Evolutionary conservation across 2,113 vertebrate species (phyloP), one percentile per base, ranked within the genome.

Genomic region (Pheucticus melanocephalus): DNA sequence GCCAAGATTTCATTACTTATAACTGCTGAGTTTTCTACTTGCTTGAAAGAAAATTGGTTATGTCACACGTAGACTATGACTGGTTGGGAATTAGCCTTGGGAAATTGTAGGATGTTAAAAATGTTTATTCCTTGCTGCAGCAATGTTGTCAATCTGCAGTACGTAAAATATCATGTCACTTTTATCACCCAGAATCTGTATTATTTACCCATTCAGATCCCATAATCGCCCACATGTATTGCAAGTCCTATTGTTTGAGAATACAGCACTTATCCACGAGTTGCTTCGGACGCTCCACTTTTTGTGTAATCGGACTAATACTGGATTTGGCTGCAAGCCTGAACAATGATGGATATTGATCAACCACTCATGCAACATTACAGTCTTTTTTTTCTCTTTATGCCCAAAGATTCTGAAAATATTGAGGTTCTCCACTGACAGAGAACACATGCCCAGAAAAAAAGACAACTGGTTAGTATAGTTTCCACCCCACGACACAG

Each of bases 1-100:
- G 21, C 30, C 66, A 89, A 42, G 42, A 94, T 90, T 44, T 78
- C 23, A 21, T 94, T 56, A 82, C 82, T 83, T 59, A n/a, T 65
- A 90, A 77, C 27, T 71, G 44, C 20, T 50, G 70, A 8, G 13
- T 91, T 95, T 92, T 90, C 53, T 85, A 18, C 42, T 35, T 84
- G 23, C 28, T 2, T 8, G 54, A 84, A 65, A 90, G 50, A 65
- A 91, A 89, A 70, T 56, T 66, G 56, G 21, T 86, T 68, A 42
- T 80, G 68, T 71, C 86, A 66, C 9, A 76, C 4, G 6, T 39
- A 80, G 18, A 31, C 21, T 64, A 53, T 53, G n/a, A 39, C n/a
- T 42, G 6, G 48, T 31, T 76, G 70, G 42, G 39, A 92, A 50
- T 76, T 82, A 90, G 17, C 65, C 45, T 75, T 59, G 47, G 88